These are phyloP conservation scores for Drosophila sucinea DNA, from an alignment of 1,140 invertebrate species.

Conservation along the genomic window DNA sequence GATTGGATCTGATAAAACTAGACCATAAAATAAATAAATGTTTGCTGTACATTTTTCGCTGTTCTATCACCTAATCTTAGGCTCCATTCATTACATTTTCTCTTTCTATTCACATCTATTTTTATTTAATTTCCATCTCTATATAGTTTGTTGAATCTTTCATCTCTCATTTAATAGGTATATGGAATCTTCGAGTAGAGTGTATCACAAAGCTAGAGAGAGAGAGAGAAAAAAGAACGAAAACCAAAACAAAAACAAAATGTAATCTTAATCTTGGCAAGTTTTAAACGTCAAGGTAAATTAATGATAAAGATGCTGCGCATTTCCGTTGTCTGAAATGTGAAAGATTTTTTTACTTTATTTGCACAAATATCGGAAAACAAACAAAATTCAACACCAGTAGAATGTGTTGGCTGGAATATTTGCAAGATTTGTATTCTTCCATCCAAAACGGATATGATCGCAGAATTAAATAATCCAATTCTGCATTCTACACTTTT, in stretches of 20 bases:
- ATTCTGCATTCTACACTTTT: background rate
- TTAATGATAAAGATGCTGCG: constrained; percentile 58
- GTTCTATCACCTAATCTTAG: no score
- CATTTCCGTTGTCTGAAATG: constrained; percentile 71
- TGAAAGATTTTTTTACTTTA: constrained; percentile 54
- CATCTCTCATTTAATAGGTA: no score
- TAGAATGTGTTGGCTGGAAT: background rate
- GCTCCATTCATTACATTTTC: no score
- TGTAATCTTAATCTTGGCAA: constrained; percentile 53
- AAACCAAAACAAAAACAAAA: constrained; percentile 8
- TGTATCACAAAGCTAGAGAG: background rate
- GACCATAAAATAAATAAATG: no score
- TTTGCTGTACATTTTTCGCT: no score
- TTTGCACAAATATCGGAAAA: constrained; percentile 49
- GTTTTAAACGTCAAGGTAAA: constrained; percentile 46
- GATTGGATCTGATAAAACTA: no score
- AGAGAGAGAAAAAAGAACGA: background rate
- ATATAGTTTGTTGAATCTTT: no score
- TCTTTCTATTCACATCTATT: no score
- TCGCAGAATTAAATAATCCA: background rate
- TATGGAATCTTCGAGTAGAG: background rate
- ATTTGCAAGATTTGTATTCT: background rate
- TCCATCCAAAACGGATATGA: background rate
- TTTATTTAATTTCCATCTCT: no score
- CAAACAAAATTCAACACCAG: constrained; percentile 23